A percentile compares a stretch with the other conserved stretches of the same genome.
Evolutionary conservation across 2,797 vertebrate genomes (phyloP).

Genomic region (Argyrosomus regius): DNA sequence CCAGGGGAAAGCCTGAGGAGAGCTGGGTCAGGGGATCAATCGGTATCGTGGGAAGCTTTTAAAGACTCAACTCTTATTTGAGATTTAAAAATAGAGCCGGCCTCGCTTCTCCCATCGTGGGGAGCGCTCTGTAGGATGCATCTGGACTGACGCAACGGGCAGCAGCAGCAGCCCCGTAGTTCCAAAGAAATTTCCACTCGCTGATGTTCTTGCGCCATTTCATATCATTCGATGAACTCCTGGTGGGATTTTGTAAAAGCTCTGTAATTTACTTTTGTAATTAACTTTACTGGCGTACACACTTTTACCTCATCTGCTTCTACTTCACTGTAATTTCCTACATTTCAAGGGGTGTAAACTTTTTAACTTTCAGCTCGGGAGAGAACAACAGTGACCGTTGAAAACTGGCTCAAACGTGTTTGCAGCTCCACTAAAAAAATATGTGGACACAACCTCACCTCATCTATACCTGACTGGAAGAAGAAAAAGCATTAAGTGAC

Average conservation of each 20-base stretch:
- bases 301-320: slow-evolving; percentile 48
- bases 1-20: slow-evolving; percentile 68
- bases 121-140: slow-evolving; percentile 61
- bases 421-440: background rate
- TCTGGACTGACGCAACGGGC: slow-evolving; percentile 55
- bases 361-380: background rate
- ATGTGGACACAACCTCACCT: background rate
- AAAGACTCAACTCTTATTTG: slow-evolving; percentile 75
- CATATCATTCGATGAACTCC: slow-evolving; percentile 47
- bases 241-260: slow-evolving; percentile 57
- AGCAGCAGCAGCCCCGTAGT: slow-evolving; percentile 52
- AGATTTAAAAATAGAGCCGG: slow-evolving; percentile 82
- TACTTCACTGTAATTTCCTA: slow-evolving; percentile 39
- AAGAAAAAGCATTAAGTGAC: background rate
- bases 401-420: background rate
- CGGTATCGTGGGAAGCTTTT: slow-evolving; percentile 82
- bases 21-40: slow-evolving; percentile 80
- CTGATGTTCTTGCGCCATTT: slow-evolving; percentile 33
- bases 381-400: background rate
- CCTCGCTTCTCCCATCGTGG: slow-evolving; percentile 61
- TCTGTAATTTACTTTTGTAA: slow-evolving; percentile 55
- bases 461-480: background rate
- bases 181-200: slow-evolving; percentile 50
- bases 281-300: slow-evolving; percentile 37
- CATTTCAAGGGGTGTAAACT: slow-evolving; percentile 24